A percentile compares a stretch with the other conserved stretches of the same genome.
These are phyloP conservation scores for Zosterops hypoxanthus DNA, from an alignment of 2,113 vertebrate genomes.

Conservation along the genomic window DNA sequence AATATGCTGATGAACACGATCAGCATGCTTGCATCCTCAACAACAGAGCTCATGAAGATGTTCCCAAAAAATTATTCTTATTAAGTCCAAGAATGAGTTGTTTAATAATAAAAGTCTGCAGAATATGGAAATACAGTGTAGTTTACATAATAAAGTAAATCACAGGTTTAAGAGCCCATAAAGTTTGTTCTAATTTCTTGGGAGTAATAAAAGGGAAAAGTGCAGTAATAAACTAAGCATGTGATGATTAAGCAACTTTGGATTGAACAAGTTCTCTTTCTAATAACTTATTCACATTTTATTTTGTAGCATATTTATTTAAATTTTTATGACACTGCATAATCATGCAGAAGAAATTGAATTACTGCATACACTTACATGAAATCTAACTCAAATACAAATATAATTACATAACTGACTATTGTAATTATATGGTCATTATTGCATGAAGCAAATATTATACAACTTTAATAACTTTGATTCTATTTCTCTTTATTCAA, in stretches of 20 bases:
- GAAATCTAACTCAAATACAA: constrained; percentile 14
- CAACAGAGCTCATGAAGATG: background rate
- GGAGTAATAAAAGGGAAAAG: constrained; percentile 28
- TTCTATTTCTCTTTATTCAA: background rate
- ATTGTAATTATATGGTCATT: background rate
- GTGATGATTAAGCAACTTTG: constrained; percentile 42
- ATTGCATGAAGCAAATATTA: background rate
- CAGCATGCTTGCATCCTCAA: background rate
- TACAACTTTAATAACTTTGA: background rate
- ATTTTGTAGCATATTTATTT: constrained; percentile 20
- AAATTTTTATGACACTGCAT: constrained; percentile 31
- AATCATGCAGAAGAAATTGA: constrained; percentile 22
- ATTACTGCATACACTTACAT: background rate
- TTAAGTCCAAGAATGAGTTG: background rate
- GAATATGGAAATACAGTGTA: background rate
- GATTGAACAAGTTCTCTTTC: background rate
- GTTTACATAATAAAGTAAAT: constrained; percentile 21
- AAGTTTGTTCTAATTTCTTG: constrained; percentile 23
- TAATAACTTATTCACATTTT: constrained; percentile 40
- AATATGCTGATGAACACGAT: background rate
- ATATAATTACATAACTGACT: background rate
- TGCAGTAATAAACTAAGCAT: constrained; percentile 4
- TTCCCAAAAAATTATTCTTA: background rate
- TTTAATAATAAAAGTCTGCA: background rate
- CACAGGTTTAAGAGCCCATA: background rate